A percentile compares a stretch with the other conserved stretches of the same genome.
Evolutionary conservation across 2,888 invertebrate genomes (phyloP).

Genomic region (Meganola albula): DNA sequence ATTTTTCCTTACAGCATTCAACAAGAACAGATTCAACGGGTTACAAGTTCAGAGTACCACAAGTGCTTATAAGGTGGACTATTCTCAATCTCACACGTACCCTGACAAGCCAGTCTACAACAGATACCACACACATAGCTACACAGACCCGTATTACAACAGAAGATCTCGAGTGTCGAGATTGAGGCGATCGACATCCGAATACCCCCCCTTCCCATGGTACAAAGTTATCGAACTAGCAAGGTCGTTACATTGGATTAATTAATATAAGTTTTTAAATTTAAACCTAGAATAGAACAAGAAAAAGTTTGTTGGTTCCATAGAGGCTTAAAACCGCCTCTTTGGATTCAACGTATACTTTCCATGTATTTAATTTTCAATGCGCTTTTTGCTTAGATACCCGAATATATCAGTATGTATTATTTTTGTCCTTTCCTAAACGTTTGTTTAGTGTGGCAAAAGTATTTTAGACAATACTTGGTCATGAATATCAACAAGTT

Average conservation of each 20-base stretch:
- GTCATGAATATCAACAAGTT: too few relatives aligned
- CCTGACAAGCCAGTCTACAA: slow-evolving; percentile 67
- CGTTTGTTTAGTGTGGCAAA: slow-evolving; percentile 52
- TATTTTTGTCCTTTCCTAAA: slow-evolving; percentile 54
- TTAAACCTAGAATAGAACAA: slow-evolving; percentile 27
- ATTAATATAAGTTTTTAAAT: slow-evolving; percentile 28
- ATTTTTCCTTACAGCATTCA: slow-evolving; percentile 52
- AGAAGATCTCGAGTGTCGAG: slow-evolving; percentile 61
- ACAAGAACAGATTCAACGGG: slow-evolving; percentile 57
- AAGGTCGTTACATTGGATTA: slow-evolving; percentile 82
- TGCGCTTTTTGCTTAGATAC: slow-evolving; percentile 46
- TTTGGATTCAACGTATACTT: slow-evolving; percentile 68
- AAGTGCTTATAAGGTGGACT: slow-evolving; percentile 71
- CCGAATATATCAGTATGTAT: slow-evolving; percentile 28
- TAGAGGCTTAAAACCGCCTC: slow-evolving; percentile 53
- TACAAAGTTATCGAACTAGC: slow-evolving; percentile 84
- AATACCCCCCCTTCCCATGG: slow-evolving; percentile 86
- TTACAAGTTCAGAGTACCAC: slow-evolving; percentile 59
- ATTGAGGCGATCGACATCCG: slow-evolving; percentile 54
- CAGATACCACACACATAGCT: slow-evolving; percentile 61
- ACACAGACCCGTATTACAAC: slow-evolving; percentile 62
- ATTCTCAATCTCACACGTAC: slow-evolving; percentile 65
- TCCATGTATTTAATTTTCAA: slow-evolving; percentile 37
- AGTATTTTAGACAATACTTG: slow-evolving; percentile 35
- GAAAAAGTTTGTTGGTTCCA: slow-evolving; percentile 67